phyloP scores from a whole-genome alignment of 1,140 invertebrate genomes.

The Eumaeus atala region DNA sequence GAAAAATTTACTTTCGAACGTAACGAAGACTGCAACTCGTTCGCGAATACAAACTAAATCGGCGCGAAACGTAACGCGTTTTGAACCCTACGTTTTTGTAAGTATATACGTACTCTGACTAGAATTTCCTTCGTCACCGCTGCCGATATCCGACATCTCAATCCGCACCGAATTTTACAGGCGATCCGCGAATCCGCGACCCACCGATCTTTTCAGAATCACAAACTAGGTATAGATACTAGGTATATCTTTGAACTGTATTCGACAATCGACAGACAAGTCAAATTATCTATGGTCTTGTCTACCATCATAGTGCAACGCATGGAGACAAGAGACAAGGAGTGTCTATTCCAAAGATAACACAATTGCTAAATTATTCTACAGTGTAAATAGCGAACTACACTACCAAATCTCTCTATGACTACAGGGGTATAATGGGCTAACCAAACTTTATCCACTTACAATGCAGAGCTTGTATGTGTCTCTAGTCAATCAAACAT shows the following conservation, averaged over 20 bases:
- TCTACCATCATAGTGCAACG: no score
- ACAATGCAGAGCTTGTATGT: no score
- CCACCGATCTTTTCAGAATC: constrained; percentile 65
- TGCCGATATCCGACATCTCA: constrained; percentile 83
- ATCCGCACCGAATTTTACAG: constrained; percentile 74
- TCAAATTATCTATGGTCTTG: constrained; percentile 65
- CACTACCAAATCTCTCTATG: no score
- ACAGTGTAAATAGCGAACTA: no score
- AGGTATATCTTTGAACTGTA: neutral
- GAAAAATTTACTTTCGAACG: constrained; percentile 72
- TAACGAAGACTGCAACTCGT: constrained; percentile 39
- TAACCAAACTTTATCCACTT: no score
- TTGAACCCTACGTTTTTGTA: constrained; percentile 40
- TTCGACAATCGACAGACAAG: constrained; percentile 36
- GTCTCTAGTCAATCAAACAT: no score
- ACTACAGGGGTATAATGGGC: no score
- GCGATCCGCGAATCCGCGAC: constrained; percentile 31
- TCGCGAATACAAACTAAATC: constrained; percentile 39
- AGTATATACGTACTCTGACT: constrained; percentile 80
- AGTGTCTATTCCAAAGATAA: no score
- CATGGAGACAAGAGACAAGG: no score
- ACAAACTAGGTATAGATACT: constrained; percentile 24
- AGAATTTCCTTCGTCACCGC: constrained; percentile 81
- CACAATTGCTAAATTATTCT: no score
- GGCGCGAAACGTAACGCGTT: constrained; percentile 37